These are phyloP conservation scores for Drosophila falleni DNA, from an alignment of 2,888 invertebrate genomes.

Conservation along the genomic window DNA sequence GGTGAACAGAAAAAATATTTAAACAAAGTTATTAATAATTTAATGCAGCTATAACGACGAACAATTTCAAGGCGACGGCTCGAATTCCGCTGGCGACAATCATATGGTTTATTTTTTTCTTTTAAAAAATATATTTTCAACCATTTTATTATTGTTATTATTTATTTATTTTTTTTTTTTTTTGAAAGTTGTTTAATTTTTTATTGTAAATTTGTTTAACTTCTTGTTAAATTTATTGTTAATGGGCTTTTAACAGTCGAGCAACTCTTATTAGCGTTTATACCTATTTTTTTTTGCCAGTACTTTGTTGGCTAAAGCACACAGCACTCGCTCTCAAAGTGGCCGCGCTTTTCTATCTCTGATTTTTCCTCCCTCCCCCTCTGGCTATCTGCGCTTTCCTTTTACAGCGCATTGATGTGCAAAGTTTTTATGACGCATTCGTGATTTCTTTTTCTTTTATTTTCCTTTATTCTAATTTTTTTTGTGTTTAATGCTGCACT, in stretches of 20 bases:
- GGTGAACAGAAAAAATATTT: too few species aligned
- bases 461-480: slow-evolving; percentile 7
- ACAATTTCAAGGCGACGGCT: too few species aligned
- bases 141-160: too few species aligned
- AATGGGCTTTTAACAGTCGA: neutral
- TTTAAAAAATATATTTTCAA: too few species aligned
- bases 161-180: slow-evolving; percentile 1
- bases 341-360: slow-evolving; percentile 60
- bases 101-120: too few species aligned
- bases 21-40: too few species aligned
- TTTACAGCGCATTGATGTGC: slow-evolving; percentile 66
- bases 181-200: neutral
- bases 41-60: too few species aligned
- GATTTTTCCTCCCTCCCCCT: slow-evolving; percentile 3
- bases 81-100: too few species aligned
- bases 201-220: neutral
- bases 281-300: slow-evolving; percentile 34
- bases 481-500: slow-evolving; percentile 66
- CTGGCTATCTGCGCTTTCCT: slow-evolving; percentile 7
- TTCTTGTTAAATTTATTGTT: neutral
- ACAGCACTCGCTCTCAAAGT: slow-evolving; percentile 49
- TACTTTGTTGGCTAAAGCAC: slow-evolving; percentile 57
- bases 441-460: slow-evolving; percentile 63
- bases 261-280: slow-evolving; percentile 18
- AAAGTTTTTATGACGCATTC: slow-evolving; percentile 79